Percentiles rank a stretch among this genome's conserved stretches.
Conservation (phyloP, 1,140 invertebrate species). For the Drosophila cardini region DNA sequence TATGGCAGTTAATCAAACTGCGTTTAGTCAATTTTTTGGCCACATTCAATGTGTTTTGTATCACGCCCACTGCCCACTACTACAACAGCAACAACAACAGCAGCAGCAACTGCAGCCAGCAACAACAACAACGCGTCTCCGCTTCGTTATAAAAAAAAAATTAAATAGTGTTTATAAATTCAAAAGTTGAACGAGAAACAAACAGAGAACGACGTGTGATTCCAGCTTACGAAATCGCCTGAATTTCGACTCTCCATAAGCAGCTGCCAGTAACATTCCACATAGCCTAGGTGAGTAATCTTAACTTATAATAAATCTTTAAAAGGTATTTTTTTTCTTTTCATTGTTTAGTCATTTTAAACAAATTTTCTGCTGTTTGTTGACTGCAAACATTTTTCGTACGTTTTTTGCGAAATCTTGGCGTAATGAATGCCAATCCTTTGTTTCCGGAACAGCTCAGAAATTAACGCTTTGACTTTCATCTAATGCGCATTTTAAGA, state of each 20-base stretch:
- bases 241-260: conserved; percentile 13
- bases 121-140: conserved; percentile 55
- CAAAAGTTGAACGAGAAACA: conserved; percentile 16
- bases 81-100: conserved; percentile 40
- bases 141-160: conserved; percentile 29
- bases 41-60: conserved; percentile 52
- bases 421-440: neutral
- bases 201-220: neutral
- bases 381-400: neutral
- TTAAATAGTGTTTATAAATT: conserved; percentile 2
- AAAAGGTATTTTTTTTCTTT: no score
- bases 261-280: conserved; percentile 58
- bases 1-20: conserved; percentile 78
- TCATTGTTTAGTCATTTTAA: no score
- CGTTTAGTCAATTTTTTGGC: conserved; percentile 24
- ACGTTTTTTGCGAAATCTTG: neutral
- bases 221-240: conserved; percentile 16
- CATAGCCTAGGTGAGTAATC: conserved; percentile 63
- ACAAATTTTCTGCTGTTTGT: neutral
- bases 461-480: neutral
- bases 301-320: neutral
- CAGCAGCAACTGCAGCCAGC: conserved; percentile 19
- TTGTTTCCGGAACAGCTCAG: conserved; percentile 8
- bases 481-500: neutral
- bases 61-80: conserved; percentile 52